Conservation (phyloP, 2,888 invertebrate genomes). For the Cyclophora punctaria region DNA sequence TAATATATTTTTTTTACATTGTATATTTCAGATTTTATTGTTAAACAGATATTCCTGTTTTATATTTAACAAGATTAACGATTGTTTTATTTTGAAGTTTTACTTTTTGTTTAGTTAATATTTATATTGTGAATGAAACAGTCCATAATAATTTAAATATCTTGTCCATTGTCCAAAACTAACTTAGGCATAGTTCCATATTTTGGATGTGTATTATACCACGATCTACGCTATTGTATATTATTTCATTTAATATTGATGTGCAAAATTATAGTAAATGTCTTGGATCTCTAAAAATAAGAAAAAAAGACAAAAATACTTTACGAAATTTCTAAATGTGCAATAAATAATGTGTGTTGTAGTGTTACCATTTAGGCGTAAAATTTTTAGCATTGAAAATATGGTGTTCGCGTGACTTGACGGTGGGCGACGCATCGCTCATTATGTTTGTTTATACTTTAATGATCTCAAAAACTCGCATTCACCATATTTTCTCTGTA, state of each 20-base stretch:
- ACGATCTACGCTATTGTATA: slow-evolving; percentile 71
- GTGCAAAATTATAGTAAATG: slow-evolving; percentile 75
- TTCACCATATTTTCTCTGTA: slow-evolving; percentile 54
- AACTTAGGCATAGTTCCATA: slow-evolving; percentile 71
- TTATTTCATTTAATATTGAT: slow-evolving; percentile 70
- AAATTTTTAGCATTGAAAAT: slow-evolving; percentile 54
- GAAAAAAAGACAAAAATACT: slow-evolving; percentile 74
- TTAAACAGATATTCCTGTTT: slow-evolving; percentile 64
- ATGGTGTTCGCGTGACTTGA: slow-evolving; percentile 34
- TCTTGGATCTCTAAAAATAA: slow-evolving; percentile 74
- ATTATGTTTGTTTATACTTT: slow-evolving; percentile 41
- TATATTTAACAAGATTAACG: slow-evolving; percentile 66
- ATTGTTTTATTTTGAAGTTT: slow-evolving; percentile 49
- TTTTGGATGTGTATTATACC: slow-evolving; percentile 74
- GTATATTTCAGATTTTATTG: slow-evolving; percentile 71
- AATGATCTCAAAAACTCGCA: slow-evolving; percentile 60
- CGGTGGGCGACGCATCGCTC: slow-evolving; percentile 32
- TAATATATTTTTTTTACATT: slow-evolving; percentile 70
- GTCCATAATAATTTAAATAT: slow-evolving; percentile 59
- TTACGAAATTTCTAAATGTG: slow-evolving; percentile 76
- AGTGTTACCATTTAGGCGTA: slow-evolving; percentile 74
- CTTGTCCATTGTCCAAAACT: slow-evolving; percentile 70
- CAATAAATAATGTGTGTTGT: slow-evolving; percentile 76
- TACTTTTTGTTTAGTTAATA: slow-evolving; percentile 37
- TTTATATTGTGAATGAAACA: slow-evolving; percentile 39